phyloP scores from a whole-genome alignment of 2,888 invertebrate species.

The Pardosa pseudoannulata region DNA sequence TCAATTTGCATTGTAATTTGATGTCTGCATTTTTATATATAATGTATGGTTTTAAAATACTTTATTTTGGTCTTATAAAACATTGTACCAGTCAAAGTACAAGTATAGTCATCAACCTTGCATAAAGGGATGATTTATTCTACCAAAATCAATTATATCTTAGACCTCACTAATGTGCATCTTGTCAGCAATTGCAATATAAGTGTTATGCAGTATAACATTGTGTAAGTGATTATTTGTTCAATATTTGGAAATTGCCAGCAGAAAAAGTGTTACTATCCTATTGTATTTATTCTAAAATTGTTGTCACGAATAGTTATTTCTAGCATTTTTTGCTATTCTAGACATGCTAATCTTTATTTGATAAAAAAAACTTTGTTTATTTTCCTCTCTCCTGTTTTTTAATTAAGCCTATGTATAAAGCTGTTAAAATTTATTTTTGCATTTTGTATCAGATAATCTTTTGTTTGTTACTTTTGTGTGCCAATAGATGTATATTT shows the following conservation, averaged over 20 bases:
- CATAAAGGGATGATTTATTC: neutral
- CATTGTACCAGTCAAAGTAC: neutral
- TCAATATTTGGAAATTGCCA: neutral
- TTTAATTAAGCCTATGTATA: too few species aligned
- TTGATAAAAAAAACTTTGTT: too few species aligned
- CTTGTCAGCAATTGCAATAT: neutral
- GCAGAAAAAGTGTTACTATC: neutral
- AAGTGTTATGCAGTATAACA: neutral
- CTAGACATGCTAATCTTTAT: neutral
- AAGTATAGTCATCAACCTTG: neutral
- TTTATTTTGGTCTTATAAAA: neutral
- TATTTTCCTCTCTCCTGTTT: too few species aligned
- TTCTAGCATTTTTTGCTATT: neutral
- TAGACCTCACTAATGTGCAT: neutral
- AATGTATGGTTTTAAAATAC: neutral
- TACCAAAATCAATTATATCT: neutral
- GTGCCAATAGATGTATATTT: neutral
- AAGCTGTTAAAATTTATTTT: too few species aligned
- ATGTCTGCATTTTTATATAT: neutral
- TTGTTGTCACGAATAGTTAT: neutral
- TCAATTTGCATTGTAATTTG: too few species aligned
- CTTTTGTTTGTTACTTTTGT: neutral
- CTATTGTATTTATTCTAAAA: neutral
- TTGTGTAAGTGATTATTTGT: neutral
- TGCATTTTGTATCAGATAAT: neutral